Evolutionary conservation across 2,113 vertebrate species (phyloP).

Genomic region (Hemiprocne comata): DNA sequence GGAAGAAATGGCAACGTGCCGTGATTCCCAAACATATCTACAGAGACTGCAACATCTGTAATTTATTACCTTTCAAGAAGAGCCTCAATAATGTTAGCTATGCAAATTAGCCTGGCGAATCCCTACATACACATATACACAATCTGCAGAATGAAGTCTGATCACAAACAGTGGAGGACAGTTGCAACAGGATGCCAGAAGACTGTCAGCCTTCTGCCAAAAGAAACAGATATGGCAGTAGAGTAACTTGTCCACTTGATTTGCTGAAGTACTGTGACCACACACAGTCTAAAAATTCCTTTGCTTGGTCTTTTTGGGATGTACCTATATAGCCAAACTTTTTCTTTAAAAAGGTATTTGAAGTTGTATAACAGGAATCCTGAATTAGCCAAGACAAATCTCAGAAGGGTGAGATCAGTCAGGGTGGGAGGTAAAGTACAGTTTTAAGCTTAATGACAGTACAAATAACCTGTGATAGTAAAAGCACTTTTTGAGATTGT

Average conservation of each 20-base stretch:
- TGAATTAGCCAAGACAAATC: not conserved
- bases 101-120: not conserved
- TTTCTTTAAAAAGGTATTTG: not conserved
- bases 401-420: not conserved
- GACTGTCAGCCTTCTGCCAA: constrained; percentile 29
- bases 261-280: constrained; percentile 25
- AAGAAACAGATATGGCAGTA: constrained; percentile 23
- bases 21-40: not conserved
- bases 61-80: constrained; percentile 3
- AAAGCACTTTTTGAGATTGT: not conserved
- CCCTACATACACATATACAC: not conserved
- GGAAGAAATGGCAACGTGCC: not conserved
- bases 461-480: not conserved
- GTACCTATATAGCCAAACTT: not conserved
- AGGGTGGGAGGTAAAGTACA: not conserved
- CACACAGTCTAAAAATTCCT: constrained; percentile 14
- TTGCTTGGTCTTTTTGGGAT: not conserved
- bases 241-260: constrained; percentile 16
- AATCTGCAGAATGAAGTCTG: not conserved
- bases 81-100: not conserved
- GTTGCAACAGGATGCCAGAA: not conserved
- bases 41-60: not conserved
- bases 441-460: not conserved
- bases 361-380: not conserved
- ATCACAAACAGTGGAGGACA: not conserved